These are phyloP conservation scores for Dasyornis broadbenti DNA, from an alignment of 2,113 vertebrate genomes.

Conservation along the genomic window DNA sequence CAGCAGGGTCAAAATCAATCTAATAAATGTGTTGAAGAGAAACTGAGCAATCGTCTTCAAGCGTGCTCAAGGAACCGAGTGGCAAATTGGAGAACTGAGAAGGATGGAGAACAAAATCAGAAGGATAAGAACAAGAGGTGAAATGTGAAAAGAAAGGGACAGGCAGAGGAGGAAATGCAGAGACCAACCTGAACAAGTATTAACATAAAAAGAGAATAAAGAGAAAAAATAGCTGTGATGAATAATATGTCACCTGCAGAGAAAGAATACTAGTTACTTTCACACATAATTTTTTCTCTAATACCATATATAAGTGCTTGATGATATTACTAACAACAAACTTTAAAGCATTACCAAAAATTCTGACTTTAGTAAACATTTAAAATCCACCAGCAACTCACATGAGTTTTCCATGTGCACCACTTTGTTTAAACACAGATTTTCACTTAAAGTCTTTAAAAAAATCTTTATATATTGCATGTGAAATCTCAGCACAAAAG, in stretches of 20 bases:
- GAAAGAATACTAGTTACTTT: neutral
- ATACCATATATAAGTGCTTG: neutral
- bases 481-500: neutral
- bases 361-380: neutral
- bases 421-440: neutral
- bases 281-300: neutral
- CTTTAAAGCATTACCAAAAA: neutral
- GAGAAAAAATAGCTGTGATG: neutral
- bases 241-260: neutral
- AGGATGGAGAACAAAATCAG: neutral
- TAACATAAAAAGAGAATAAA: neutral
- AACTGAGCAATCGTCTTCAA: fast-evolving
- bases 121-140: neutral
- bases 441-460: neutral
- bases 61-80: neutral
- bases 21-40: neutral
- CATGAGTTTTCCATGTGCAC: neutral
- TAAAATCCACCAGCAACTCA: neutral
- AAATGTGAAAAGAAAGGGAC: neutral
- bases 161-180: neutral
- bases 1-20: neutral
- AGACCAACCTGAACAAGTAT: neutral
- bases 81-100: neutral
- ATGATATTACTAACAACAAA: neutral
- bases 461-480: neutral